A percentile compares a stretch with the other conserved stretches of the same genome.
phyloP scores from a whole-genome alignment of 2,113 vertebrate genomes.

The Camelus dromedarius region DNA sequence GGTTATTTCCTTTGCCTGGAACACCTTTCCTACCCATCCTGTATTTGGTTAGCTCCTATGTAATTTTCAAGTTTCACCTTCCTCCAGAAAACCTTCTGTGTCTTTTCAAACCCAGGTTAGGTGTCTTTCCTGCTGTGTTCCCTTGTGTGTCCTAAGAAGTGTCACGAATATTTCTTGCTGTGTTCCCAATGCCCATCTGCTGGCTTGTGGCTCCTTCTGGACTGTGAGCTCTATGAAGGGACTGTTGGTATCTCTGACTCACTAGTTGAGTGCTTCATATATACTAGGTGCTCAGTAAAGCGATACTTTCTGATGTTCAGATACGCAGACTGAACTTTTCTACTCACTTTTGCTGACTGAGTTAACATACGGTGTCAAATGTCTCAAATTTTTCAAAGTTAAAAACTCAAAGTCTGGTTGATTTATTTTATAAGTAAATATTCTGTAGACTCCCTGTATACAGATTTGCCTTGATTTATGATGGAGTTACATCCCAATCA shows the following conservation, averaged over 20 bases:
- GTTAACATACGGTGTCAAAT: neutral
- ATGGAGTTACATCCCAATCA: neutral
- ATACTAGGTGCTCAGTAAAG: neutral
- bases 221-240: neutral
- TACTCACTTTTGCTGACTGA: neutral
- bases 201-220: neutral
- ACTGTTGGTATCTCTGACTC: neutral
- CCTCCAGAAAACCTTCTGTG: neutral
- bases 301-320: constrained; percentile 11
- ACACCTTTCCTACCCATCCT: neutral
- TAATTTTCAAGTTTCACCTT: constrained; percentile 5
- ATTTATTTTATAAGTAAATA: constrained; percentile 7
- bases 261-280: neutral
- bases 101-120: neutral
- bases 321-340: neutral
- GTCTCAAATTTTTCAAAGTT: constrained; percentile 9
- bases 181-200: neutral
- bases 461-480: neutral
- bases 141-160: neutral
- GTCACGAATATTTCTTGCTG: neutral
- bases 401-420: neutral
- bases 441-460: neutral
- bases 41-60: neutral
- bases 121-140: neutral
- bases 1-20: neutral